Evolutionary conservation across 2,888 invertebrate genomes (phyloP), one percentile per base, ranked within the genome.

Genomic region (Heteromurus nitidus): DNA sequence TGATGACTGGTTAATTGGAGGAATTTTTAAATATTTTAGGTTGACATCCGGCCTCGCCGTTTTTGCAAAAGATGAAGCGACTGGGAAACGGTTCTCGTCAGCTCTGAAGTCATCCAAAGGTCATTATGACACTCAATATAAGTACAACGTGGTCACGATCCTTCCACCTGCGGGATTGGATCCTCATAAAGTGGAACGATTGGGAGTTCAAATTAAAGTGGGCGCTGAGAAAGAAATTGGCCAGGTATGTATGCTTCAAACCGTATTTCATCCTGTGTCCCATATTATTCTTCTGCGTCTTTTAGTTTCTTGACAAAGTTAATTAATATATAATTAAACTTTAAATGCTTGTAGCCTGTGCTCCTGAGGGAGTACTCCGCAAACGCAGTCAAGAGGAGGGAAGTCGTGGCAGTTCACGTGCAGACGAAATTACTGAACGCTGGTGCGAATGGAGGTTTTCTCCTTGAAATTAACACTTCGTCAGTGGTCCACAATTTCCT

Each of bases 391-490:
- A 82, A 85, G 36, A 47, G 81, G 24, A 13, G 55, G 9, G 81
- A 82, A 0, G 74, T 85, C 0, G 44, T 20, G 1, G 24, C 80
- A 9, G 75, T 76, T 7, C 26, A 65, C 2, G 74, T 70, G 26
- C 44, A 67, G 24, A 24, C 76, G 0, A 72, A 30, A 3, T 24
- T 82, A 2, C 16, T 74, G 13, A n/a, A 55, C n/a, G 18, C 24
- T 20, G 80, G 70, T 44, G n/a, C 0, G 9, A 28, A 31, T 1
- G 69, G 65, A 1, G 50, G 73, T 0, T 64, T 7, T 1, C 73
- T 90, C 1, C 80, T 90, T 0, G 88, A 90, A 87, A 84, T 90
- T 16, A 87, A 85, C 50, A 84, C 88, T 1, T 87, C 88, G 0
- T 86, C 88, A 5, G 85, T 83, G 18, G 88, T 83, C 80, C 88